Evolutionary conservation across 2,797 vertebrate species (phyloP).

Genomic region (Apodemus agrarius): DNA sequence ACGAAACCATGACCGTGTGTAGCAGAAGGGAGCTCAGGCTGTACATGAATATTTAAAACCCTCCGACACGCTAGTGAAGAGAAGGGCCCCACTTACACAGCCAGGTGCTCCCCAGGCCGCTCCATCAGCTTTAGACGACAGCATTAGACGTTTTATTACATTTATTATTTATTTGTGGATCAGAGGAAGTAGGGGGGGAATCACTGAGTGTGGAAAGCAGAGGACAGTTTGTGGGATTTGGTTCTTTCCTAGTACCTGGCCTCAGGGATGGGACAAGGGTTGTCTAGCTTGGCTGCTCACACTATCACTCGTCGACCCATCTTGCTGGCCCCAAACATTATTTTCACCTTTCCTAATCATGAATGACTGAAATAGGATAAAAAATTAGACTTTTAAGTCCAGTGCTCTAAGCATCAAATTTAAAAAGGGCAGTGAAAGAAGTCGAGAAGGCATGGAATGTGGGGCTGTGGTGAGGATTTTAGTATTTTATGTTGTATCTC

Average conservation of each 20-base stretch:
- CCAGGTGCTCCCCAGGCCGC: neutral
- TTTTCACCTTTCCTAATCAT: slow-evolving; percentile 40
- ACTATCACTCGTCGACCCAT: neutral
- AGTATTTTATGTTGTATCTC: slow-evolving; percentile 1
- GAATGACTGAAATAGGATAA: slow-evolving; percentile 33
- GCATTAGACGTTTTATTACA: neutral
- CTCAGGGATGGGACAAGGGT: neutral
- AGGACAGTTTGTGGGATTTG: neutral
- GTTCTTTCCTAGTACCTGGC: neutral
- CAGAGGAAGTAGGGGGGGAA: neutral
- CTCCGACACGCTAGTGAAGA: neutral
- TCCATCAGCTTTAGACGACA: neutral
- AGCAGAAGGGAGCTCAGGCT: neutral
- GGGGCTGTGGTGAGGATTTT: neutral
- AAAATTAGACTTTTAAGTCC: slow-evolving; percentile 1
- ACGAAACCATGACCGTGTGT: neutral
- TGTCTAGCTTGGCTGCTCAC: neutral
- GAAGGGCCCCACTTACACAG: neutral
- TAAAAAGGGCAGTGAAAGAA: slow-evolving; percentile 8
- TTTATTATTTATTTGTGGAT: neutral
- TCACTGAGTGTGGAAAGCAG: neutral
- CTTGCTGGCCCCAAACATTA: neutral
- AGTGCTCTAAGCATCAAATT: slow-evolving; percentile 34
- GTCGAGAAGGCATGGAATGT: neutral
- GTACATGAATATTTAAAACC: neutral